Base-by-base conservation (phyloP, 2,113 vertebrate genomes). In the Cryptotis parvus region DNA sequence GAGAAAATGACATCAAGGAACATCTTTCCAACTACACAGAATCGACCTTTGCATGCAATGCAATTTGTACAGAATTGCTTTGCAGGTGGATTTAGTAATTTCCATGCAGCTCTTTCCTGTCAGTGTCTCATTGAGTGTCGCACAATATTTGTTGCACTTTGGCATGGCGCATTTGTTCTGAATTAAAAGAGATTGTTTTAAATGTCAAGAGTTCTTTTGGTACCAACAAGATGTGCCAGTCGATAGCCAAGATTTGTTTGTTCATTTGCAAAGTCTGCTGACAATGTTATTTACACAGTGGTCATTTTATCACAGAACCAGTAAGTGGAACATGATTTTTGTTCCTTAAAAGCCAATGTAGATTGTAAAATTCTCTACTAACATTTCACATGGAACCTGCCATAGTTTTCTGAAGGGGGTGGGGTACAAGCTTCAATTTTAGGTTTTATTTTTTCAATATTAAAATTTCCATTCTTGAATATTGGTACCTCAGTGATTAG, bases 401-500 rank as follows among this genome's bases (percentile, higher is more conserved):
- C 98, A 98, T 98, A 98, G 96, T 97, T 98, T 98, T 98, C 94
- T 97, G 96, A 96, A 76, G 89, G 90, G 45, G 49, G 93, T 89
- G 89, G 93, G 92, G 95, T 78, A 97, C 96, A 97, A 96, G 83
- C 96, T 97, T 98, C 97, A 97, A 95, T 97, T 97, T 98, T 98
- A 98, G 97, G 96, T 97, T 98, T 98, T 98, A 98, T 97, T 98
- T 98, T 98, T 98, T 98, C 97, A 97, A 97, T 97, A 97, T 98
- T 97, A 96, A 98, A 97, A 97, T 98, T 98, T 98, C 96, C 98
- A 97, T 98, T 98, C 97, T 98, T 98, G 95, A 98, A 97, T 98
- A 98, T 98, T 98, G 98, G 98, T 98, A 98, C 97, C 98, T 98
- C 98, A 98, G 98, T 98, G 97, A 98, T 98, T 98, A 98, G 97